phyloP scores from a whole-genome alignment of 2,113 vertebrate species.

The Casuarius casuarius region DNA sequence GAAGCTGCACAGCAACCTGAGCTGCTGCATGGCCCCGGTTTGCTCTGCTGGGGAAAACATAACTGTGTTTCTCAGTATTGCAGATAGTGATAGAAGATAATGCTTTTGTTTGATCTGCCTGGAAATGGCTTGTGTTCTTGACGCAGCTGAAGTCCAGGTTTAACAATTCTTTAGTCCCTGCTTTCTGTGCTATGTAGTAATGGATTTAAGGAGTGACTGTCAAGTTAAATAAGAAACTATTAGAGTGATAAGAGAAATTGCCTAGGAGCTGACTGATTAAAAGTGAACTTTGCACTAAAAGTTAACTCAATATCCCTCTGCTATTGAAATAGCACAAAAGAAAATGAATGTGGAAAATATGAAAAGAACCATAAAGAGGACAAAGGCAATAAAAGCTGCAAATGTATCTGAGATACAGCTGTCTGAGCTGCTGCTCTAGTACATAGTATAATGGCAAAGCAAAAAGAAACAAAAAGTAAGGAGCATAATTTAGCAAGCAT shows the following conservation, averaged over 20 bases:
- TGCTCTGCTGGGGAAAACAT: not conserved
- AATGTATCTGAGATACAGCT: not conserved
- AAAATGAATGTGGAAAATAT: not conserved
- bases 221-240: not conserved
- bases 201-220: not conserved
- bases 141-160: not conserved
- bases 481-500: not conserved
- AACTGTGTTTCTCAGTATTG: not conserved
- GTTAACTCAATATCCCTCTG: rapidly evolving
- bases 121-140: not conserved
- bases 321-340: not conserved
- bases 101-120: not conserved
- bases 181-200: not conserved
- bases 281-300: conserved; percentile 5
- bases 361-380: not conserved
- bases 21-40: not conserved
- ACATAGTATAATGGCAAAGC: not conserved
- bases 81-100: not conserved
- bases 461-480: not conserved
- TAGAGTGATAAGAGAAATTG: not conserved
- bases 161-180: not conserved
- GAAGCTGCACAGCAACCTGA: not conserved
- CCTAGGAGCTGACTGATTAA: not conserved
- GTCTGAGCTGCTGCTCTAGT: not conserved
- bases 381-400: not conserved